Percentiles rank a stretch among this genome's conserved stretches.
phyloP scores from a whole-genome alignment of 2,888 invertebrate genomes.

The Creontiades dilutus region DNA sequence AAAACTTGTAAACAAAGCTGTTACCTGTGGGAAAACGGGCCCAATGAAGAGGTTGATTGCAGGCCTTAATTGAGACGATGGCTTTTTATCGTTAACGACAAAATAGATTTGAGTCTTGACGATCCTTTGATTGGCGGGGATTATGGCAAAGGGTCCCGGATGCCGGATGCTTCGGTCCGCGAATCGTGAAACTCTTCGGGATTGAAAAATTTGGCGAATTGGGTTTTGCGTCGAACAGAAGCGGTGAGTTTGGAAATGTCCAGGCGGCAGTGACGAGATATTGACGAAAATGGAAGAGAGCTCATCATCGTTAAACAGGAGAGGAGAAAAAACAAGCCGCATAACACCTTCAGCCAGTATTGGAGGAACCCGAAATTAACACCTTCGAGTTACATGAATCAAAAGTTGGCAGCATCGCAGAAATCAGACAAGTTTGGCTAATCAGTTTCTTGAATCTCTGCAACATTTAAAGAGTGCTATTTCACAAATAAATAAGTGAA shows the following conservation, averaged over 20 bases:
- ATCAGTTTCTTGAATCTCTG: no score
- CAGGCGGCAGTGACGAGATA: not conserved
- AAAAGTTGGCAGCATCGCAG: no score
- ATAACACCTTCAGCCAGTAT: not conserved
- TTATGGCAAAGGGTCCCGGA: constrained; percentile 21
- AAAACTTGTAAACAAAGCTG: constrained; percentile 25
- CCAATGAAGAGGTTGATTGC: constrained; percentile 5
- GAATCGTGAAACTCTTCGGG: not conserved
- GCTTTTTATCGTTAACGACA: constrained; percentile 37
- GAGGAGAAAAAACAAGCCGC: not conserved
- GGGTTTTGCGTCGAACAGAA: not conserved
- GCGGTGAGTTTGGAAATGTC: not conserved
- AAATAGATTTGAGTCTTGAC: constrained; percentile 36
- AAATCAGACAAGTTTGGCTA: no score
- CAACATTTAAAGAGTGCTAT: no score
- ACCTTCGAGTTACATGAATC: not conserved
- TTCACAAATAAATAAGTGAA: no score
- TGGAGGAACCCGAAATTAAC: not conserved
- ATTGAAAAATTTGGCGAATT: constrained; percentile 1
- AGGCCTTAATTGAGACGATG: constrained; percentile 4
- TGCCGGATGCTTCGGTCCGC: not conserved
- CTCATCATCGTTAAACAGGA: not conserved
- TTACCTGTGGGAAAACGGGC: not conserved
- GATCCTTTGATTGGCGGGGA: constrained; percentile 20
- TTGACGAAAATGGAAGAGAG: not conserved